These are phyloP conservation scores for Phacellophora camtschatica DNA, from an alignment of 30 jellyfish, hydroid and myxozoan genomes.

Conservation along the genomic window DNA sequence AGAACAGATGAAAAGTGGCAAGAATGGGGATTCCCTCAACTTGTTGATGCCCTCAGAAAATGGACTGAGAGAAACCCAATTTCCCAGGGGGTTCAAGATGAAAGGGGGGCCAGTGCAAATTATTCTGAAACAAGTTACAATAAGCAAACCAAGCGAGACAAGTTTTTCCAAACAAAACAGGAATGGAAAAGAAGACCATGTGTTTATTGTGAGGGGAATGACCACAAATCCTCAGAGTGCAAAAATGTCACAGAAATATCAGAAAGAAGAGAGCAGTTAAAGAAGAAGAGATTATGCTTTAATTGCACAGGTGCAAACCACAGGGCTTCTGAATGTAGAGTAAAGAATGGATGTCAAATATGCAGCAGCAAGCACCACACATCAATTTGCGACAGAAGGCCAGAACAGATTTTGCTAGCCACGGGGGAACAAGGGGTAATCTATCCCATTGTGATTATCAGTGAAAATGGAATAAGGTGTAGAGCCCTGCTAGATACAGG, in stretches of 20 bases:
- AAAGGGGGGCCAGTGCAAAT: slow-evolving; percentile 30
- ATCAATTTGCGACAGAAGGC: slow-evolving; percentile 53
- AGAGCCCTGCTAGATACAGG: slow-evolving; percentile 40
- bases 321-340: slow-evolving; percentile 53
- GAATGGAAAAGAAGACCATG: slow-evolving; percentile 4
- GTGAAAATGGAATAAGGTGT: slow-evolving; percentile 47
- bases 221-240: slow-evolving; percentile 15
- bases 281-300: slow-evolving; percentile 57
- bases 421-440: slow-evolving; percentile 11
- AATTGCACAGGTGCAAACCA: slow-evolving; percentile 77
- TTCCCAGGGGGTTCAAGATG: slow-evolving; percentile 26
- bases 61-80: slow-evolving; percentile 82
- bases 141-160: slow-evolving; percentile 22
- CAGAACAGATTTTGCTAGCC: not conserved
- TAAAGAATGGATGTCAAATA: slow-evolving; percentile 17
- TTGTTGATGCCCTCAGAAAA: slow-evolving; percentile 44
- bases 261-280: slow-evolving; percentile 42
- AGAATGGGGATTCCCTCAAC: slow-evolving; percentile 60
- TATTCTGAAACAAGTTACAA: slow-evolving; percentile 4
- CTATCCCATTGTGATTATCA: slow-evolving; percentile 41
- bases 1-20: slow-evolving; percentile 72
- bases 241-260: not conserved
- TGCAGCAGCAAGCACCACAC: slow-evolving; percentile 69
- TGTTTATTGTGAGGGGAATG: slow-evolving; percentile 13
- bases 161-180: slow-evolving; percentile 16